Conservation (phyloP, 2,797 vertebrate genomes). For the Takifugu ocellatus region DNA sequence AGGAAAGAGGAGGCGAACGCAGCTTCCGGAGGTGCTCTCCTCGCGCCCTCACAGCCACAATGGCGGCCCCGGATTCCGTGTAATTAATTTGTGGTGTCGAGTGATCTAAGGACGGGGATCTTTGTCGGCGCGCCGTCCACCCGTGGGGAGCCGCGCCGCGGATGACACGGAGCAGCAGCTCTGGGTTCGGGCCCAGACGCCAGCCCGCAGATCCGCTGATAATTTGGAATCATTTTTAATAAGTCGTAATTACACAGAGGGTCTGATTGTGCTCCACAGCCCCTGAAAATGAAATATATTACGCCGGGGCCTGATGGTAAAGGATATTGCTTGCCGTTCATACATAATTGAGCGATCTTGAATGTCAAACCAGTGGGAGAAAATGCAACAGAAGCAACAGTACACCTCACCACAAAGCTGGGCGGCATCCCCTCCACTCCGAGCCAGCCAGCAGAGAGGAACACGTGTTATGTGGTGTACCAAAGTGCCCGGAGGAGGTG, state of each 20-base stretch:
- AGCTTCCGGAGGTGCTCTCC: constrained; percentile 27
- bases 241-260: constrained; percentile 81
- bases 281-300: constrained; percentile 85
- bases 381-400: constrained; percentile 78
- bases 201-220: constrained; percentile 77
- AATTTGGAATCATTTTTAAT: constrained; percentile 83
- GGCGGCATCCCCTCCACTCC: constrained; percentile 57
- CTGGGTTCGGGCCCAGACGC: constrained; percentile 73
- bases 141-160: constrained; percentile 59
- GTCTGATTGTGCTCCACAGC: constrained; percentile 81
- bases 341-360: constrained; percentile 86
- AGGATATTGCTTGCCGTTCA: constrained; percentile 86
- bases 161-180: constrained; percentile 58
- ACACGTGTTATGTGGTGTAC: constrained; percentile 75
- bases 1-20: not conserved
- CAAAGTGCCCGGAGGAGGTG: constrained; percentile 62
- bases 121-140: constrained; percentile 59
- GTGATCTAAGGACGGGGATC: constrained; percentile 53
- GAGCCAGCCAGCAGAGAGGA: constrained; percentile 53
- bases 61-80: constrained; percentile 37
- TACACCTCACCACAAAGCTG: constrained; percentile 73
- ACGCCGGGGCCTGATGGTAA: constrained; percentile 80
- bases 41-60: constrained; percentile 18
- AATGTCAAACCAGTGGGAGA: constrained; percentile 85
- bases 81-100: constrained; percentile 53